Conservation (phyloP, 1,140 invertebrate genomes). For the Laupala kohalensis region DNA sequence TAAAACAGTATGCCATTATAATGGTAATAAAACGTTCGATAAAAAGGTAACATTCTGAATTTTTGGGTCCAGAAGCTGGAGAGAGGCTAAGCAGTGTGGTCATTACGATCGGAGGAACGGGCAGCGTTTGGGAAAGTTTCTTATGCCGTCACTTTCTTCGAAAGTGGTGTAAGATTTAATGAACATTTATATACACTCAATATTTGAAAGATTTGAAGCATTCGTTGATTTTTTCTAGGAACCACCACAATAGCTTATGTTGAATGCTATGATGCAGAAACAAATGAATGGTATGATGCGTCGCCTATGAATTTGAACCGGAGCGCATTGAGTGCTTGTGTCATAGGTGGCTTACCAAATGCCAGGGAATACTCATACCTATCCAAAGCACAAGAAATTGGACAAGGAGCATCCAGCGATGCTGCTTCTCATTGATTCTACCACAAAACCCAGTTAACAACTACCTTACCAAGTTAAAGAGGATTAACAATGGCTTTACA, state of each 20-base stretch:
- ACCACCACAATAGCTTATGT: slow-evolving; percentile 50
- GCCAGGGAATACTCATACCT: slow-evolving; percentile 32
- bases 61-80: too few species aligned
- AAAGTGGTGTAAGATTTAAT: too few species aligned
- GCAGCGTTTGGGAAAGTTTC: too few species aligned
- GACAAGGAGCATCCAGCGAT: slow-evolving; percentile 5
- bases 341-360: slow-evolving; percentile 42
- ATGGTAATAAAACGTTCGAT: too few species aligned
- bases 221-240: slow-evolving; percentile 20
- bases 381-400: slow-evolving; percentile 16
- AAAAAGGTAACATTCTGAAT: too few species aligned
- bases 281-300: slow-evolving; percentile 51
- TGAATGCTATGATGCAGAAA: slow-evolving; percentile 54
- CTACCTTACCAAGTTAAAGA: not conserved
- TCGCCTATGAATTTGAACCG: slow-evolving; percentile 55
- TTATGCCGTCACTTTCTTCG: too few species aligned
- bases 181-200: too few species aligned
- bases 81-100: too few species aligned
- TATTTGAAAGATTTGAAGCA: too few species aligned
- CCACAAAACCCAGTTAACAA: not conserved
- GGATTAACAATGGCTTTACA: not conserved
- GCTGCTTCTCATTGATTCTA: not conserved
- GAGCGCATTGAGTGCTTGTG: slow-evolving; percentile 49
- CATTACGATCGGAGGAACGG: too few species aligned
- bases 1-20: too few species aligned